These are phyloP conservation scores for Ophthalmotilapia sp. DNA, from an alignment of 2,113 vertebrate species.

Conservation along the genomic window DNA sequence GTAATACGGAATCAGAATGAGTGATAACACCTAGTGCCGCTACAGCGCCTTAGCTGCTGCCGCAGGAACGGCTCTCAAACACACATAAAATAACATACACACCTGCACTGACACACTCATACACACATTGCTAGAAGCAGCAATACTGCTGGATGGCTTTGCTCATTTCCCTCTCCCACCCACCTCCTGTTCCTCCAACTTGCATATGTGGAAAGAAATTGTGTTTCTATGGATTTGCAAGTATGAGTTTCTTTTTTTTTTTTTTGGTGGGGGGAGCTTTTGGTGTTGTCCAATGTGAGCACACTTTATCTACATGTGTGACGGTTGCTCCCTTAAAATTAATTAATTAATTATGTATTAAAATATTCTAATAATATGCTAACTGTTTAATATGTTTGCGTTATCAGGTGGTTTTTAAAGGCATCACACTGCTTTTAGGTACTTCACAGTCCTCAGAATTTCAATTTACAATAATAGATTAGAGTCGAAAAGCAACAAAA, in stretches of 20 bases:
- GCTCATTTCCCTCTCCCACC: conserved; percentile 47
- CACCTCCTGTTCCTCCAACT: conserved; percentile 39
- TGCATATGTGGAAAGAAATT: conserved; percentile 52
- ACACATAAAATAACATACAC: conserved; percentile 9
- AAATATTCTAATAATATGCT: neutral
- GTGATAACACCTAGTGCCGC: conserved; percentile 82
- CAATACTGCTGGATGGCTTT: conserved; percentile 50
- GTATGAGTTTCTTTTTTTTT: neutral
- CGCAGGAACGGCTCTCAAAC: conserved; percentile 27
- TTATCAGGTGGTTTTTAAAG: neutral
- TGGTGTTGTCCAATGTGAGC: neutral
- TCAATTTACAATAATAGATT: neutral
- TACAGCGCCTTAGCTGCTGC: conserved; percentile 65
- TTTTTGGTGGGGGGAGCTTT: neutral
- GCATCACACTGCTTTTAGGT: neutral
- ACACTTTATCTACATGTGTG: neutral
- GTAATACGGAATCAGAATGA: conserved; percentile 90
- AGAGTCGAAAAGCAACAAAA: neutral
- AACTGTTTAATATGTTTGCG: neutral
- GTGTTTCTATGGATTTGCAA: conserved; percentile 54
- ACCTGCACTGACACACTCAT: conserved; percentile 11
- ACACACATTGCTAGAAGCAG: conserved; percentile 48
- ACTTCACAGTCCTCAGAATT: neutral
- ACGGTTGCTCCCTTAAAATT: neutral
- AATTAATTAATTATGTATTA: neutral